phyloP scores from a whole-genome alignment of 2,888 invertebrate genomes.

The Bombyx huttoni region DNA sequence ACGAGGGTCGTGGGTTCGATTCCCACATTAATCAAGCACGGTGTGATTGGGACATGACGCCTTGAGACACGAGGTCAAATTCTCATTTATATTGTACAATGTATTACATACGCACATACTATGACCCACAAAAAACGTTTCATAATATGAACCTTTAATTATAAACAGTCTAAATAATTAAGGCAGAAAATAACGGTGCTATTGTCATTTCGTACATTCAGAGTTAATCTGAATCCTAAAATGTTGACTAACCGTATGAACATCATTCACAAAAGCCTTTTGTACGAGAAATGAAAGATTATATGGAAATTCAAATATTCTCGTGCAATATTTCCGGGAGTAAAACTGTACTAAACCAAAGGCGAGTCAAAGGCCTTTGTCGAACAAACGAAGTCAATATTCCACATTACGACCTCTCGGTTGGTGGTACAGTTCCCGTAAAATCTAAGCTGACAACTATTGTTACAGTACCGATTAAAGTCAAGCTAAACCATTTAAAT shows the following conservation, averaged over 20 bases:
- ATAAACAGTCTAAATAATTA: no score
- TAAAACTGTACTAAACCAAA: constrained; percentile 1
- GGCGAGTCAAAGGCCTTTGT: constrained; percentile 28
- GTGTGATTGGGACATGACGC: no score
- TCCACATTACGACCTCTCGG: constrained; percentile 31
- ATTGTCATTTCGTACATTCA: not conserved
- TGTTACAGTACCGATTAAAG: constrained; percentile 10
- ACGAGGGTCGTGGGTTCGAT: no score
- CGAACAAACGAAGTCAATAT: constrained; percentile 34
- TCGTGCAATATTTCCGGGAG: not conserved
- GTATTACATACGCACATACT: no score
- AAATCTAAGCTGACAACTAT: constrained; percentile 23
- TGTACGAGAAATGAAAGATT: not conserved
- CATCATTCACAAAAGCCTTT: not conserved
- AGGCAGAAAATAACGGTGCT: not conserved
- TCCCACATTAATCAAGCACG: no score
- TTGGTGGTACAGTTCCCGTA: constrained; percentile 19
- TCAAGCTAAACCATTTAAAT: not conserved
- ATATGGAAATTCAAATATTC: not conserved
- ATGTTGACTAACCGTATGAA: not conserved
- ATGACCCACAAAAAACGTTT: no score
- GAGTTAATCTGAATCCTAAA: not conserved
- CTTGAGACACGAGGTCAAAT: no score
- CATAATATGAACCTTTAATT: no score
- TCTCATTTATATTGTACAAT: no score